Conservation (phyloP, 2,888 invertebrate genomes). For the Eremobia ochroleuca region DNA sequence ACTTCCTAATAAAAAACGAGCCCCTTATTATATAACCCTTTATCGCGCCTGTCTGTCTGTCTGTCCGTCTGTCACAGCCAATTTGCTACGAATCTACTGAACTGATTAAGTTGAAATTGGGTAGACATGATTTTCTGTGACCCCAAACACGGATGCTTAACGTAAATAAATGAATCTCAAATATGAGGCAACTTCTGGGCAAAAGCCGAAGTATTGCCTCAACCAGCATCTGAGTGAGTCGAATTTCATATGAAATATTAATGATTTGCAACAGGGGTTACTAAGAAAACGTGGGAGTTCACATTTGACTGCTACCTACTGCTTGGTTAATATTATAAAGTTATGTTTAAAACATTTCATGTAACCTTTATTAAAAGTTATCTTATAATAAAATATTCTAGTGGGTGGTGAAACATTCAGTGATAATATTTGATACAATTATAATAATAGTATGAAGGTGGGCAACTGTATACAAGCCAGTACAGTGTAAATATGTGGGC, state of each 20-base stretch:
- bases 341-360: conserved; percentile 6
- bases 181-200: no score
- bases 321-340: neutral
- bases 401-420: conserved; percentile 9
- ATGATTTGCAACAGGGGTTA: neutral
- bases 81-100: no score
- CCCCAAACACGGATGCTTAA: no score
- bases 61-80: no score
- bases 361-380: conserved; percentile 23
- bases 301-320: neutral
- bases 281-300: neutral
- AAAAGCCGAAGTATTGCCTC: neutral
- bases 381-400: neutral
- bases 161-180: no score
- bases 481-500: neutral
- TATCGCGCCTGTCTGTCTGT: no score
- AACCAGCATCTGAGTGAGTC: neutral
- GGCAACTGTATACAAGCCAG: neutral
- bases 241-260: neutral
- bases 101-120: no score
- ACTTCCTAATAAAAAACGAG: no score
- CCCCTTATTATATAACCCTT: no score
- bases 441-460: neutral
- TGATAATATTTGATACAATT: neutral
- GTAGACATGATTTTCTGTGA: no score